Percentiles rank a stretch among this genome's conserved stretches.
These are phyloP conservation scores for Diachrysia chrysitis DNA, from an alignment of 2,888 invertebrate species.

Conservation along the genomic window DNA sequence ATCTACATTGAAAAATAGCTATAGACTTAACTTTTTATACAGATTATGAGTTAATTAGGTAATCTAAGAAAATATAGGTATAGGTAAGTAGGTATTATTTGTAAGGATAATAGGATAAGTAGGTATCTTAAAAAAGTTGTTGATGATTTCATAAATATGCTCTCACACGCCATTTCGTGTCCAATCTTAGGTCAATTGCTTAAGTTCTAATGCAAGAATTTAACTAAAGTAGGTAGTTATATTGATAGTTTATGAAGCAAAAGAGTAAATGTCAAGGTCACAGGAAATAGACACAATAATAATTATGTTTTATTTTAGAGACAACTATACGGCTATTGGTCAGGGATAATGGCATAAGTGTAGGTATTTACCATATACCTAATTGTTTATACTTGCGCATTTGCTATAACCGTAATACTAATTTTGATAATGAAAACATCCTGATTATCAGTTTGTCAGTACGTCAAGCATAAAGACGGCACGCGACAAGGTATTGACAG, in stretches of 20 bases:
- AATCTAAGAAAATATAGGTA: too few relatives aligned
- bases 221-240: background rate
- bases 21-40: background rate
- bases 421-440: background rate
- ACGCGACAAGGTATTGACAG: constrained; percentile 5
- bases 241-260: background rate
- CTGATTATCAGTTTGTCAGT: background rate
- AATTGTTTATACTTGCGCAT: background rate
- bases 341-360: background rate
- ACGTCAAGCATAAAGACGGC: background rate
- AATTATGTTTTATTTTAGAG: background rate
- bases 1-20: background rate
- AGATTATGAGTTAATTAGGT: too few relatives aligned
- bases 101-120: too few relatives aligned
- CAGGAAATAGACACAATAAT: background rate
- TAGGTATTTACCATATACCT: background rate
- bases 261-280: background rate
- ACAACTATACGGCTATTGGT: background rate
- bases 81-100: too few relatives aligned
- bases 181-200: too few relatives aligned
- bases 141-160: too few relatives aligned
- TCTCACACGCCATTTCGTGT: too few relatives aligned
- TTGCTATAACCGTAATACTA: background rate
- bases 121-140: too few relatives aligned
- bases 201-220: too few relatives aligned